Percentiles rank a stretch among this genome's conserved stretches.
Conservation (phyloP, 2,113 vertebrate genomes). For the Haliaeetus leucogaster region DNA sequence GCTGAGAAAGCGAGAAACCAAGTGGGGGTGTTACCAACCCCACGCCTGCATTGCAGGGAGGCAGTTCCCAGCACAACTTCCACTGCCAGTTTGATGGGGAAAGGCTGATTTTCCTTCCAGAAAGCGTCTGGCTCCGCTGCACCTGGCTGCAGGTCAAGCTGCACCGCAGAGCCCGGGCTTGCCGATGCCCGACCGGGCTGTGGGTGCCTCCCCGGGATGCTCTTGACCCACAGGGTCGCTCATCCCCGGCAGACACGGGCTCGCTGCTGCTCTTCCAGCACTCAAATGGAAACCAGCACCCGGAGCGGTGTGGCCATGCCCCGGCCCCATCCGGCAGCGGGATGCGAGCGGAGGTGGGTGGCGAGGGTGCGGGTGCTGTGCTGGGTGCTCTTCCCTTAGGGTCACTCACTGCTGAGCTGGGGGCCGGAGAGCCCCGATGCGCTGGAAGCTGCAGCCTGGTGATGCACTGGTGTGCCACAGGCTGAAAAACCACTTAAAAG, state of each 20-base stretch:
- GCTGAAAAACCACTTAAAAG: background rate
- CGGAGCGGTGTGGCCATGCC: accelerated
- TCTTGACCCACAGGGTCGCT: background rate
- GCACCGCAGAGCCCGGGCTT: accelerated
- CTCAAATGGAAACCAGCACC: background rate
- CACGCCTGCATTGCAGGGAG: background rate
- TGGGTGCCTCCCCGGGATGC: accelerated
- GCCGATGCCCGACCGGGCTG: accelerated
- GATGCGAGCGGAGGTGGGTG: accelerated
- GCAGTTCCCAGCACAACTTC: background rate
- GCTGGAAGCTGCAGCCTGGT: background rate
- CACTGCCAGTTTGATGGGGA: accelerated
- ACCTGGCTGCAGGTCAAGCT: background rate
- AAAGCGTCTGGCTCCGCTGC: background rate
- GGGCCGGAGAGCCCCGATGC: background rate
- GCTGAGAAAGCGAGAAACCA: background rate
- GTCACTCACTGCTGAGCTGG: background rate
- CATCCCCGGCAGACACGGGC: accelerated
- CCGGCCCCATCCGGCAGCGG: accelerated
- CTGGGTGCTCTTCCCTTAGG: background rate
- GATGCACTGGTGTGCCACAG: accelerated
- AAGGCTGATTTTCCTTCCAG: background rate
- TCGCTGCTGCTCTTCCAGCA: background rate
- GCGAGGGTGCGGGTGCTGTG: background rate
- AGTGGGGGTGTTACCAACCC: background rate